phyloP scores from a whole-genome alignment of 2,888 invertebrate species.

The Lithophane leautieri region DNA sequence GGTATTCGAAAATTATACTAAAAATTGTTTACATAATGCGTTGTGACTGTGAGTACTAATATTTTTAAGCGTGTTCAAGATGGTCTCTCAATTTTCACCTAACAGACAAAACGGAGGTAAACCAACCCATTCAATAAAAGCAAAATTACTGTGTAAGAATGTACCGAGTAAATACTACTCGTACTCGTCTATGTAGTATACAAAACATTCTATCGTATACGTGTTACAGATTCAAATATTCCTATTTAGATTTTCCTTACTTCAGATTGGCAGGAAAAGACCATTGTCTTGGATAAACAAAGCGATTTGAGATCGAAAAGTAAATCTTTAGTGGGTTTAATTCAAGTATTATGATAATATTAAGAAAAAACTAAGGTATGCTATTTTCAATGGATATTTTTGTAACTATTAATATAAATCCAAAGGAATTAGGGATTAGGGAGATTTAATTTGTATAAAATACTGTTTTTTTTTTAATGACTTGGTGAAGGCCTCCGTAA shows the following conservation, averaged over 20 bases:
- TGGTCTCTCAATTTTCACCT: slow-evolving; percentile 14
- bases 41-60: not conserved
- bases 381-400: too few species aligned
- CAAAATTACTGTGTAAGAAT: not conserved
- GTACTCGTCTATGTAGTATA: not conserved
- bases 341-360: not conserved
- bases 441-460: too few species aligned
- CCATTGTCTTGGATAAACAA: not conserved
- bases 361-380: too few species aligned
- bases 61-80: slow-evolving; percentile 1
- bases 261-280: not conserved
- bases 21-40: not conserved
- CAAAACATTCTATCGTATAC: slow-evolving; percentile 1
- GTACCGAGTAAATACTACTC: not conserved
- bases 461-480: too few species aligned
- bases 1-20: slow-evolving; percentile 13
- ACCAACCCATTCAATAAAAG: not conserved
- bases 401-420: too few species aligned
- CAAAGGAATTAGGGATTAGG: too few species aligned
- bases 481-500: too few species aligned
- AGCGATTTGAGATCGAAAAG: not conserved
- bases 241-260: not conserved
- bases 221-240: slow-evolving; percentile 13
- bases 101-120: slow-evolving; percentile 4
- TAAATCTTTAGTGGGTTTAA: not conserved